These are phyloP conservation scores for Scaptodrosophila latifasciaeformis DNA, from an alignment of 2,888 invertebrate genomes.

Conservation along the genomic window DNA sequence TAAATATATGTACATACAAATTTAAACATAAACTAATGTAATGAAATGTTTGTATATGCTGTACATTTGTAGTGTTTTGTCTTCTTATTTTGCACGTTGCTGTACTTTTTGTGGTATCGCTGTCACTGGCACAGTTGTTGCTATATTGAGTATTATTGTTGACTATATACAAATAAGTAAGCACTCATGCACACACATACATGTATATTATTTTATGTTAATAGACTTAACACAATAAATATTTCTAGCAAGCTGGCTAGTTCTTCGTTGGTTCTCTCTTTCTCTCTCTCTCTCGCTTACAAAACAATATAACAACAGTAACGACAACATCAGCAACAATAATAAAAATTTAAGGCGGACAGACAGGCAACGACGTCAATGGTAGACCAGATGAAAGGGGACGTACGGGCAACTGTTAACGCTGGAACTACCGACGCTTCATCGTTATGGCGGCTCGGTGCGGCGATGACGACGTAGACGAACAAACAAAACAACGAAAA, in stretches of 20 bases:
- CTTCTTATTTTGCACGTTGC: constrained; percentile 55
- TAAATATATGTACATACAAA: constrained; percentile 46
- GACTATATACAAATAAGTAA: constrained; percentile 41
- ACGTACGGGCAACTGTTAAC: neutral
- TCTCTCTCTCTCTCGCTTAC: constrained; percentile 11
- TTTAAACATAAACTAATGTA: too few relatives aligned
- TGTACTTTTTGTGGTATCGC: constrained; percentile 49
- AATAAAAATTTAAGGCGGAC: constrained; percentile 12
- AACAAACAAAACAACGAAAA: constrained; percentile 57
- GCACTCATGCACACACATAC: constrained; percentile 11
- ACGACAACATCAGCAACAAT: constrained; percentile 26
- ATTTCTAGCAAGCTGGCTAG: constrained; percentile 36
- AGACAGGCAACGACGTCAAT: constrained; percentile 23
- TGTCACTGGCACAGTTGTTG: constrained; percentile 15
- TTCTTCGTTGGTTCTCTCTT: neutral
- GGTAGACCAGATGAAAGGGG: too few relatives aligned
- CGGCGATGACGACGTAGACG: constrained; percentile 13
- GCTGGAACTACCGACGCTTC: neutral
- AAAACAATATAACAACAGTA: constrained; percentile 2
- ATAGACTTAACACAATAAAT: constrained; percentile 64
- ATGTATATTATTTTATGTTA: constrained; percentile 51
- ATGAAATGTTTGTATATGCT: too few relatives aligned
- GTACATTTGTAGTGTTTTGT: too few relatives aligned
- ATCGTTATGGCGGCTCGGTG: too few relatives aligned
- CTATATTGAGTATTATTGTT: constrained; percentile 16